These are phyloP conservation scores for silkworm (Bombyx mori) DNA, from an alignment of 1,140 invertebrate genomes.

Conservation along the genomic window ASM3026992v2 NC_085123.1:3374501-3375000, in stretches of 20 bases:
- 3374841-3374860: constrained; percentile 68
- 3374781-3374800: constrained; percentile 56
- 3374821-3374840: constrained; percentile 60
- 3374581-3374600: constrained; percentile 13
- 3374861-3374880: constrained; percentile 69
- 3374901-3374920: constrained; percentile 52
- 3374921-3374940: constrained; percentile 35
- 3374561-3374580: constrained; percentile 7
- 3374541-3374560: constrained; percentile 2
- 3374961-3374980: too few relatives aligned
- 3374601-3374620: constrained; percentile 14
- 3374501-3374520: background rate
- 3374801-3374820: constrained; percentile 56
- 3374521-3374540: background rate
- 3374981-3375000: too few relatives aligned
- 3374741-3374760: constrained; percentile 18
- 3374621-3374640: constrained; percentile 21
- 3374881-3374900: constrained; percentile 69
- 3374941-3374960: constrained; percentile 15
- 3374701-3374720: background rate
- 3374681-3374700: background rate
- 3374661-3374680: constrained; percentile 46
- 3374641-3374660: constrained; percentile 48
- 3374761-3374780: constrained; percentile 48
- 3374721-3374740: constrained; percentile 4